phyloP scores from a whole-genome alignment of 2,888 invertebrate genomes.

The Coleophora flavipennella region DNA sequence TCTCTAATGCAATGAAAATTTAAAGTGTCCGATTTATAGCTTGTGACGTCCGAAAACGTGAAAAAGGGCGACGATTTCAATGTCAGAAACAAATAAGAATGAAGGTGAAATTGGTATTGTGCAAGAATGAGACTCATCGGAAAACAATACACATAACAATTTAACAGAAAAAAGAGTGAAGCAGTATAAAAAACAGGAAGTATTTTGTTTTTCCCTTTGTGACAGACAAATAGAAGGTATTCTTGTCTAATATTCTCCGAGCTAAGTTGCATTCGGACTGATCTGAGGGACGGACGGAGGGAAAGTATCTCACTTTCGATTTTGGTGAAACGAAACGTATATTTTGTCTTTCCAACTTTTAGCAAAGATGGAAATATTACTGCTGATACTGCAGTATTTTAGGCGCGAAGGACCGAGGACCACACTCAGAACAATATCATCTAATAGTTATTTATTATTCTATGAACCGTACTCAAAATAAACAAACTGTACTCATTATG shows the following conservation, averaged over 20 bases:
- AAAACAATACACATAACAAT: conserved; percentile 14
- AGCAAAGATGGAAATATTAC: neutral
- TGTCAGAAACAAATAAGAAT: conserved; percentile 24
- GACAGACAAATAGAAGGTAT: conserved; percentile 14
- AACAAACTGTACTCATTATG: no score
- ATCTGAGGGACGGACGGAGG: no score
- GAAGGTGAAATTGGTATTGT: conserved; percentile 31
- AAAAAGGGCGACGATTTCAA: conserved; percentile 21
- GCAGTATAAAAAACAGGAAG: conserved; percentile 9
- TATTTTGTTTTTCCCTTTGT: neutral
- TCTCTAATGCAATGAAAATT: conserved; percentile 22
- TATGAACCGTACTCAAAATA: no score
- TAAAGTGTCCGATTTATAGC: conserved; percentile 25
- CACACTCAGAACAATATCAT: no score
- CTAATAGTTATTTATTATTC: no score
- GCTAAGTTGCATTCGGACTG: no score
- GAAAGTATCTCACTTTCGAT: conserved; percentile 10
- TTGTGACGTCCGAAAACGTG: conserved; percentile 1
- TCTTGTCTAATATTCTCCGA: no score
- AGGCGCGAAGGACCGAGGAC: no score
- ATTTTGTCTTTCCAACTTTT: conserved; percentile 7
- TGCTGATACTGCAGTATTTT: no score
- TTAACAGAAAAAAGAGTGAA: conserved; percentile 3
- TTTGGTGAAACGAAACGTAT: conserved; percentile 15
- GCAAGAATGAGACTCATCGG: conserved; percentile 11